Base-by-base conservation (phyloP, 2,113 vertebrate genomes). In the Azemiops feae region DNA sequence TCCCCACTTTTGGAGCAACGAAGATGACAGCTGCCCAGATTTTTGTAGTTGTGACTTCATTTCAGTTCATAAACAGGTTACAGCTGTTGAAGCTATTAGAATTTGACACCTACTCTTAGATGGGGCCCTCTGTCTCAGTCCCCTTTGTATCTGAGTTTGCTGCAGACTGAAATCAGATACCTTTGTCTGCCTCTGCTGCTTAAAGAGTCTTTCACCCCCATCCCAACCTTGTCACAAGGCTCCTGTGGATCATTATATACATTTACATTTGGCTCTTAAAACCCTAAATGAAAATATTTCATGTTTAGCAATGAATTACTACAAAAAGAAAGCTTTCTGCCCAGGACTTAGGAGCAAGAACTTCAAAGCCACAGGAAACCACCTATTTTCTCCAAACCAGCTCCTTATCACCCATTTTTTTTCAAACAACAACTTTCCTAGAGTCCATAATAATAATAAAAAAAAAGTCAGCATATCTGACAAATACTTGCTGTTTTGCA, bases 211-310 rank as follows among this genome's bases (percentile, higher is more conserved):
- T 96, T 96, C 94, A 96, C 18, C 18, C 74, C 18, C 18, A 43
- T 43, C 95, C 95, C 96, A 96, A 95, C 96, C 96, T 93, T 95
- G 96, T 95, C 96, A 96, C 95, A 91, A 74, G 85, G 96, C 98
- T 97, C 97, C 93, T 0, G 97, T 97, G 98, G 94, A 97, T 98
- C 98, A 98, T 98, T 98, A 98, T 96, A 94, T 97, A 96, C 97
- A 98, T 98, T 98, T 97, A 96, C 97, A 98, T 97, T 98, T 98
- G 97, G 96, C 97, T 98, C 97, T 97, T 97, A 97, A 98, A 97
- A 97, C 96, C 97, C 96, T 95, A 97, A 96, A 95, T 96, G 97
- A 96, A 96, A 47, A 97, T 95, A 92, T 97, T 97, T 97, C 97
- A 96, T 97, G 96, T 97, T 97, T 95, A 96, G 97, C 94, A 96